Evolutionary conservation across 2,113 vertebrate genomes (phyloP).

Genomic region (Chlorocebus sabaeus): DNA sequence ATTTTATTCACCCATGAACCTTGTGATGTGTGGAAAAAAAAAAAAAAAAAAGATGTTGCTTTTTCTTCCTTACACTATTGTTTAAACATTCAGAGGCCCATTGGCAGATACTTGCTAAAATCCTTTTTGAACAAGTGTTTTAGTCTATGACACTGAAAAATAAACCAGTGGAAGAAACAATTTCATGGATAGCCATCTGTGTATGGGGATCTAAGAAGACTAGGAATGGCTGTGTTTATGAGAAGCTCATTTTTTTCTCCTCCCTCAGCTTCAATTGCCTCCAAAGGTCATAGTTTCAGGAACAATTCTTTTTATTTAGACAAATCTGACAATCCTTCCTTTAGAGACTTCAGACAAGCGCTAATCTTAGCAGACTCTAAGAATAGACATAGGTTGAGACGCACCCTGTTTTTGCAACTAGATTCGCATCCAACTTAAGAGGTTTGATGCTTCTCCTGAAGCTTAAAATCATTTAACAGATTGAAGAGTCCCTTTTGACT

Average conservation of each 20-base stretch:
- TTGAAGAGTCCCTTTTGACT: not conserved
- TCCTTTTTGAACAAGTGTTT: slow-evolving; percentile 25
- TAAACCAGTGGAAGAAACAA: slow-evolving; percentile 16
- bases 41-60: not conserved
- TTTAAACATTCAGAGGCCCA: slow-evolving; percentile 20
- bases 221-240: not conserved
- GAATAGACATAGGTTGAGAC: not conserved
- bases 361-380: not conserved
- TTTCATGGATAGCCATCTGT: not conserved
- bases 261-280: not conserved
- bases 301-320: not conserved
- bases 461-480: not conserved
- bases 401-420: not conserved
- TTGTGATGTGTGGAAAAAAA: not conserved
- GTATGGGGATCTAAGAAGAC: not conserved
- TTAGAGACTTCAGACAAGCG: not conserved
- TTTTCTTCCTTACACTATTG: not conserved
- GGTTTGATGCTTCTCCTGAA: not conserved
- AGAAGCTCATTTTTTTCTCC: not conserved
- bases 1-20: not conserved
- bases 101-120: slow-evolving; percentile 19
- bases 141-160: slow-evolving; percentile 18
- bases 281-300: not conserved
- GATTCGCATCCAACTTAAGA: not conserved
- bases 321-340: not conserved